These are phyloP conservation scores for Peromyscus californicus DNA, from an alignment of 2,113 vertebrate genomes.

Conservation along the genomic window DNA sequence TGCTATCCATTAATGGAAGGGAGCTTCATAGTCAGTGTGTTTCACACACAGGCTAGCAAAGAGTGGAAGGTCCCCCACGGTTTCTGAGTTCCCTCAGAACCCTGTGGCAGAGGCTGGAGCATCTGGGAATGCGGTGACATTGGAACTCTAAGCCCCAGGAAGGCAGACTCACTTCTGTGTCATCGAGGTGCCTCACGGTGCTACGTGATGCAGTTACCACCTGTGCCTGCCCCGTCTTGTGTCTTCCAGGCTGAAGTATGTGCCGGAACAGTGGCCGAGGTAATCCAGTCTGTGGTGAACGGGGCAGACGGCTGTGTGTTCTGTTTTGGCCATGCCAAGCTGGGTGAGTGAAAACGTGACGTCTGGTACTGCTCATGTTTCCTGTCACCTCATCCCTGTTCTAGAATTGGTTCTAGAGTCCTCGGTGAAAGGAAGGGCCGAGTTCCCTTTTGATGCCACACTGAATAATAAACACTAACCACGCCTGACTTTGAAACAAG, in stretches of 20 bases:
- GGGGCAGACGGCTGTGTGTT: constrained; percentile 99
- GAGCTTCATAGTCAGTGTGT: fast-evolving
- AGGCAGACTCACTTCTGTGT: fast-evolving
- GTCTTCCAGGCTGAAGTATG: constrained; percentile 95
- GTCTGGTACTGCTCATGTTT: neutral
- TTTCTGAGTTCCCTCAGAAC: neutral
- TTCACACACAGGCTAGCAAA: neutral
- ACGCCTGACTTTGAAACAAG: neutral
- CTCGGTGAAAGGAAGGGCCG: neutral
- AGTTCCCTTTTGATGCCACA: neutral
- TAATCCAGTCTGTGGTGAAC: constrained; percentile 99
- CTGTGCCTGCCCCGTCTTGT: constrained; percentile 58
- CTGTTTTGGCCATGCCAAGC: constrained; percentile 98
- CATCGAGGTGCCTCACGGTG: fast-evolving
- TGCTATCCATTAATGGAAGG: neutral
- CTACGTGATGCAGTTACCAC: fast-evolving
- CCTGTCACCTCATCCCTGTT: fast-evolving
- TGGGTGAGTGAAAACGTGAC: constrained; percentile 91
- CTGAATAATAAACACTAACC: neutral
- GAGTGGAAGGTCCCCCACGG: fast-evolving
- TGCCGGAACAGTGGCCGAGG: constrained; percentile 97
- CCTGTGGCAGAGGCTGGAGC: neutral
- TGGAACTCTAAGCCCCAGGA: neutral
- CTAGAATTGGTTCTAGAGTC: neutral
- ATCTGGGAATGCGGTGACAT: fast-evolving